Conservation (phyloP, 2,113 vertebrate species). For the Ceuthmochares aereus region DNA sequence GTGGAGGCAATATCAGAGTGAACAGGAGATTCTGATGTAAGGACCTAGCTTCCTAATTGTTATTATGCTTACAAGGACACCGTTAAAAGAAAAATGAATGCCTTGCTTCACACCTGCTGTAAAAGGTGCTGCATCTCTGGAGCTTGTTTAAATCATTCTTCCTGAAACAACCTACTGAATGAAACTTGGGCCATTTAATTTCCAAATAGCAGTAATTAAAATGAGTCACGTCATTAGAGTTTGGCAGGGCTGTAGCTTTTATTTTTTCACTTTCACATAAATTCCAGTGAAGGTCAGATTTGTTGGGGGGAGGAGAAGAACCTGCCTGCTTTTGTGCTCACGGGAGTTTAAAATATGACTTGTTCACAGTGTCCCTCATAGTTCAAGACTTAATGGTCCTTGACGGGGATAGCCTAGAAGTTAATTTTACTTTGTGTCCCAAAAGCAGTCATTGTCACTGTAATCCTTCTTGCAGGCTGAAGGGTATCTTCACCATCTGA, state of each 20-base stretch:
- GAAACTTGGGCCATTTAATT: conserved; percentile 80
- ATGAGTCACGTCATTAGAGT: conserved; percentile 79
- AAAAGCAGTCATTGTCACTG: conserved; percentile 81
- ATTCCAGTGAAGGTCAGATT: conserved; percentile 84
- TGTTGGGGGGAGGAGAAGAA: conserved; percentile 74
- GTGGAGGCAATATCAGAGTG: conserved; percentile 66
- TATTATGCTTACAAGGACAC: conserved; percentile 83
- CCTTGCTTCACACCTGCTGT: conserved; percentile 74
- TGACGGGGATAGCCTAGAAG: conserved; percentile 86
- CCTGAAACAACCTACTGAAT: conserved; percentile 73
- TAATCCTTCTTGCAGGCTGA: conserved; percentile 80
- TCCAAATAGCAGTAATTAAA: conserved; percentile 84
- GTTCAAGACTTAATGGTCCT: conserved; percentile 85
- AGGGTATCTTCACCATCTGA: conserved; percentile 76
- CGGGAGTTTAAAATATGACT: conserved; percentile 84
- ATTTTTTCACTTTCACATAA: conserved; percentile 82
- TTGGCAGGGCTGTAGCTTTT: conserved; percentile 75
- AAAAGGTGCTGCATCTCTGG: conserved; percentile 70
- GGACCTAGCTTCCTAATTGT: conserved; percentile 81
- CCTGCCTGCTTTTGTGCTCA: conserved; percentile 73
- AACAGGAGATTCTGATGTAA: conserved; percentile 73
- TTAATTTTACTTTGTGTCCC: conserved; percentile 84
- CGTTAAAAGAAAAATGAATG: conserved; percentile 79
- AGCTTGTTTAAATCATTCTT: conserved; percentile 79
- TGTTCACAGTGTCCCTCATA: conserved; percentile 82